These are phyloP conservation scores for Zhuqinia jingwanae DNA, from an alignment of 2,888 invertebrate genomes.

Conservation along the genomic window DNA sequence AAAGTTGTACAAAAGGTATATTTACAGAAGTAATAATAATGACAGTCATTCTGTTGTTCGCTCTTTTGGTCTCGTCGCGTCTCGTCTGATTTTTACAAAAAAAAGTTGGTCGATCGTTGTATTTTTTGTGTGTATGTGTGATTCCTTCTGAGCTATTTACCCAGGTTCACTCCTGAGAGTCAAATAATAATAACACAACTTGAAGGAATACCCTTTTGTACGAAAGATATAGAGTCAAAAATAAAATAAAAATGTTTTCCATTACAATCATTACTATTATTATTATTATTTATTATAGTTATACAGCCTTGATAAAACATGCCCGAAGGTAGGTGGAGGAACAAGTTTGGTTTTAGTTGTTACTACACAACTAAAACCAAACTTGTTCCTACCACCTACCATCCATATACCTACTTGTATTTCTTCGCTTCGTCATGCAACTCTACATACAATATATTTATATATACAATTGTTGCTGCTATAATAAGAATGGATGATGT, in stretches of 20 bases:
- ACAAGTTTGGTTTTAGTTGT: no score
- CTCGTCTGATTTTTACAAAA: not conserved
- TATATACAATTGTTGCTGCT: no score
- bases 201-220: not conserved
- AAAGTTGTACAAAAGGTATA: conserved; percentile 6
- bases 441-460: no score
- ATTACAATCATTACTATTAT: not conserved
- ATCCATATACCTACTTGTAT: no score
- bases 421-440: no score
- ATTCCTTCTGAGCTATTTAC: conserved; percentile 47
- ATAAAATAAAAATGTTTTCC: not conserved
- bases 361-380: no score
- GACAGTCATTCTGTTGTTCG: not conserved
- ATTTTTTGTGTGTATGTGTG: not conserved
- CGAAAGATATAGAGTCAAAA: not conserved
- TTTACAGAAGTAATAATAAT: not conserved
- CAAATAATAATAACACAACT: conserved; percentile 9
- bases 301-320: no score
- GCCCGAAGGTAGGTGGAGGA: no score
- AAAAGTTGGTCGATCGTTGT: not conserved
- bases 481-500: no score
- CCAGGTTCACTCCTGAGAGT: not conserved
- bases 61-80: no score
- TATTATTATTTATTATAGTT: no score
- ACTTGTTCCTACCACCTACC: no score